phyloP scores from a whole-genome alignment of 2,113 vertebrate species.

The Arvicanthis niloticus region DNA sequence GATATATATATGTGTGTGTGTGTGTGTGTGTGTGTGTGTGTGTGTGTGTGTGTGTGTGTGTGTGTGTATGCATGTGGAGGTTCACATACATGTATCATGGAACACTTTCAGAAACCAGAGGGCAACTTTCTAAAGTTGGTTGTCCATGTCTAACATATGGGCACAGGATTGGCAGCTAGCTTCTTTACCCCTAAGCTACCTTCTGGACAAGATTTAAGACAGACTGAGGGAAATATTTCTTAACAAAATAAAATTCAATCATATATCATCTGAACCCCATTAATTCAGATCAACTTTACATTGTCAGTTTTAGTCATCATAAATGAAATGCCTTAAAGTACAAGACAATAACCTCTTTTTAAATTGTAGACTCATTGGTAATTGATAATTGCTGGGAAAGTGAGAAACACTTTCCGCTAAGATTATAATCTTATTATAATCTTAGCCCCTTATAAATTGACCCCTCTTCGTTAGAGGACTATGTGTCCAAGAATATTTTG shows the following conservation, averaged over 20 bases:
- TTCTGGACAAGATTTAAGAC: neutral
- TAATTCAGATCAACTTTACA: neutral
- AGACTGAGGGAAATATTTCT: neutral
- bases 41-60: neutral
- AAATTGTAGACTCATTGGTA: neutral
- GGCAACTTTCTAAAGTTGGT: neutral
- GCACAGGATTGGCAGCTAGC: no score
- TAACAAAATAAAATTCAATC: neutral
- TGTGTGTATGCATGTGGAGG: neutral
- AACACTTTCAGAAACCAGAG: neutral
- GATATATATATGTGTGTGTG: neutral
- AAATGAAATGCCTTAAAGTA: neutral
- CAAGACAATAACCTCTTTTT: neutral
- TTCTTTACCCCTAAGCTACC: neutral
- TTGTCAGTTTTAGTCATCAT: neutral
- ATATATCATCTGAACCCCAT: neutral
- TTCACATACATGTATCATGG: neutral
- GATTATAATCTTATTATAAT: no score
- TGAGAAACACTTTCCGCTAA: neutral
- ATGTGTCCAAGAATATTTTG: neutral
- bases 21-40: neutral
- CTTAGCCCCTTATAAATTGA: neutral
- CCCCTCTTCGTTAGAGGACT: neutral
- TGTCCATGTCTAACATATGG: neutral
- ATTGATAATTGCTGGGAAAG: neutral